Conservation (phyloP, 92 coral and sea anemone genomes). For the Scolanthus callimorphus region DNA sequence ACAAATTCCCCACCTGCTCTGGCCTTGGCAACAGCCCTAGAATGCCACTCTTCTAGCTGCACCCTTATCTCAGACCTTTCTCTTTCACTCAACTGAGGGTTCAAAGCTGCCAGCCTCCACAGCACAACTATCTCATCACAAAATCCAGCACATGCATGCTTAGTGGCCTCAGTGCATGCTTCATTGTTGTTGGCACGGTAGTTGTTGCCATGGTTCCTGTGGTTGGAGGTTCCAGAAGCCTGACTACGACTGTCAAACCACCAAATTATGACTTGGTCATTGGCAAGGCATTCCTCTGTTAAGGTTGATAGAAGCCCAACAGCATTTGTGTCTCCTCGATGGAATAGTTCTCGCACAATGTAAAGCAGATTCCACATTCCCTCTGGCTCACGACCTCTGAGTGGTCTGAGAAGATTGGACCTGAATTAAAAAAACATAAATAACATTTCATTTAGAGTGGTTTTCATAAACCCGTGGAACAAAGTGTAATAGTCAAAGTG, state of each 20-base stretch:
- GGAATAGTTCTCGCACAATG: constrained; percentile 94
- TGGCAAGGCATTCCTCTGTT: constrained; percentile 92
- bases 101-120: constrained; percentile 93
- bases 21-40: constrained; percentile 75
- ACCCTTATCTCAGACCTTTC: constrained; percentile 65
- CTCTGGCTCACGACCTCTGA: constrained; percentile 89
- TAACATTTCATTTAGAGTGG: too few relatives aligned
- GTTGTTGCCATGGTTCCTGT: constrained; percentile 65
- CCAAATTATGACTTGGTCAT: constrained; percentile 90
- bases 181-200: constrained; percentile 88
- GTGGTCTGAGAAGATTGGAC: constrained; percentile 95
- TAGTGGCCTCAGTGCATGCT: constrained; percentile 92
- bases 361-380: constrained; percentile 99
- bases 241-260: constrained; percentile 99
- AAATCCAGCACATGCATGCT: constrained; percentile 99
- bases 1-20: constrained; percentile 85
- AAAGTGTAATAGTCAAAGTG: too few relatives aligned
- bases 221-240: constrained; percentile 63
- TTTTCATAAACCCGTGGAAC: too few relatives aligned
- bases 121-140: constrained; percentile 94
- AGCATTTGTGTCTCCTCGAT: constrained; percentile 86
- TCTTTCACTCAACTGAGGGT: constrained; percentile 57
- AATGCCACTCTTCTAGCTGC: constrained; percentile 81
- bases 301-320: constrained; percentile 70
- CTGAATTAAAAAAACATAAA: constrained; percentile 21